Evolutionary conservation across 2,888 invertebrate genomes (phyloP).

Genomic region (Cheilosia pagana): DNA sequence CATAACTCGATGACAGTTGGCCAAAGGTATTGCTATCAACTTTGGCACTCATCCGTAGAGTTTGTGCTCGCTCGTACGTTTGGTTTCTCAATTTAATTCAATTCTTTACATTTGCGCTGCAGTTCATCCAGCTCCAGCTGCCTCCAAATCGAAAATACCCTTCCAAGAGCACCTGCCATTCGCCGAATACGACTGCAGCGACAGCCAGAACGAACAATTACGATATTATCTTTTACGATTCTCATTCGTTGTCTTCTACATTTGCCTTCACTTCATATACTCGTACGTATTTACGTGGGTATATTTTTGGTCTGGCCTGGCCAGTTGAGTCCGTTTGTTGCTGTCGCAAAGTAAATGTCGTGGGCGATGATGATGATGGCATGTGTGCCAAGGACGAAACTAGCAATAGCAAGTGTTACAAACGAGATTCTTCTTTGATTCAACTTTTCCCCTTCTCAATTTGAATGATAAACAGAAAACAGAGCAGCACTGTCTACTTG

Average conservation of each 20-base stretch:
- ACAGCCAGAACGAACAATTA: neutral
- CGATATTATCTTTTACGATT: slow-evolving; percentile 16
- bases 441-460: neutral
- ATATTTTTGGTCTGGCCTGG: too few species aligned
- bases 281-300: neutral
- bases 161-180: slow-evolving; percentile 39
- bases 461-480: slow-evolving; percentile 1
- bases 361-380: slow-evolving; percentile 9
- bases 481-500: neutral
- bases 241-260: slow-evolving; percentile 18
- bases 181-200: slow-evolving; percentile 14
- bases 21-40: neutral
- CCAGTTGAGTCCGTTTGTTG: too few species aligned
- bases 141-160: neutral
- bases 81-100: slow-evolving; percentile 2
- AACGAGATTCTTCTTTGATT: neutral
- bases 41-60: slow-evolving; percentile 18
- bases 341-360: neutral
- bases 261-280: slow-evolving; percentile 1
- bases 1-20: neutral
- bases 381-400: slow-evolving; percentile 62
- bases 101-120: too few species aligned
- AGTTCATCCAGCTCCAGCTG: too few species aligned
- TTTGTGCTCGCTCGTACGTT: neutral
- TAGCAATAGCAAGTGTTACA: neutral